These are phyloP conservation scores for Pangasius mekongensis DNA, from an alignment of 2,797 vertebrate genomes.

Conservation along the genomic window DNA sequence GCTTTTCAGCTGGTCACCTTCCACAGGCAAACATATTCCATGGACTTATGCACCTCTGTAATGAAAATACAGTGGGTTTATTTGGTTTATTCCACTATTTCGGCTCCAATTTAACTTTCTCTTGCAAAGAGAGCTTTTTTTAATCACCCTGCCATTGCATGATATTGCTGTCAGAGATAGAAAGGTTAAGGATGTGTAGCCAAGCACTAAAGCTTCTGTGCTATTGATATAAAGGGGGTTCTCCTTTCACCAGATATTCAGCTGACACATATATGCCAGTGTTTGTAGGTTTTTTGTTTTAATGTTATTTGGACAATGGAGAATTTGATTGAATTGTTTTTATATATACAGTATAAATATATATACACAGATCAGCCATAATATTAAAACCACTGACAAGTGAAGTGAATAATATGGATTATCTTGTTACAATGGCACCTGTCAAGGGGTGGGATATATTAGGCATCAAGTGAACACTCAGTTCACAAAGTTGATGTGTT, in stretches of 20 bases:
- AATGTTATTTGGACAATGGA: not conserved
- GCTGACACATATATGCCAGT: not conserved
- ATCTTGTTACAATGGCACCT: no score
- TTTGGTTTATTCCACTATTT: conserved; percentile 46
- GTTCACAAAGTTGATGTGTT: no score
- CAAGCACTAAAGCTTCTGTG: conserved; percentile 22
- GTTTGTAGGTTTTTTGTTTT: not conserved
- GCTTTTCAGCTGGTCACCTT: conserved; percentile 31
- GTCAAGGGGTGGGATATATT: no score
- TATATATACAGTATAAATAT: no score
- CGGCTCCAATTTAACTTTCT: conserved; percentile 29
- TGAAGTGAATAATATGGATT: no score
- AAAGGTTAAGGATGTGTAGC: conserved; percentile 23
- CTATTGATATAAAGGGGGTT: not conserved
- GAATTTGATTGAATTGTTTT: not conserved
- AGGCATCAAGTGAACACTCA: no score
- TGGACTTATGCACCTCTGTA: conserved; percentile 26
- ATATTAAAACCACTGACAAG: no score
- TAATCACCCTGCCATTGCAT: conserved; percentile 19
- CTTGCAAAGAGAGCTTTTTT: conserved; percentile 9
- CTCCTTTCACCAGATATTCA: conserved; percentile 14
- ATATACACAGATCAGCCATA: no score
- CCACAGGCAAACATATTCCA: conserved; percentile 31
- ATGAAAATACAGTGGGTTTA: conserved; percentile 46
- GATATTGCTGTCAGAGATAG: conserved; percentile 32